Evolutionary conservation across 2,888 invertebrate genomes (phyloP), one percentile per base, ranked within the genome.

Genomic region (Drosophila peninsularis): DNA sequence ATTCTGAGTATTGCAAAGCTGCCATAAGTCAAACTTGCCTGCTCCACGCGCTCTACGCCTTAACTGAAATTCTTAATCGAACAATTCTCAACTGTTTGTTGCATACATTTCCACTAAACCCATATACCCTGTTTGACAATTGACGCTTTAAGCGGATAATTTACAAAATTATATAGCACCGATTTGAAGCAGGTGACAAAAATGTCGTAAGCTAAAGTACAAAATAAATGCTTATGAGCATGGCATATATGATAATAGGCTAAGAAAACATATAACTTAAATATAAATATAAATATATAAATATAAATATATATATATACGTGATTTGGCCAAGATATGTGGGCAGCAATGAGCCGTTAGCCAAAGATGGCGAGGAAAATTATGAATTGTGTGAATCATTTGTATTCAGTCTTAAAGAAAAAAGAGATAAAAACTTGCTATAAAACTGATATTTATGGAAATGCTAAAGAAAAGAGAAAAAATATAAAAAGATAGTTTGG

Each of bases 131-230:
- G 13, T 3, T 17, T 11, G 0, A 6, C 5, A 30, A 17, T 30
- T 6, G 17, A 5, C 17, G 6, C 13, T 13, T 19, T 7, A 13
- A 7, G 30, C 47, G 30, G 64, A 62, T 62, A 62, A 34, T 64
- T 64, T 34, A 50, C 13, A 19, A 64, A 62, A 65, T 64, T 17
- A 47, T 34, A 47, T 39, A 11, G 24, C 37, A 49, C 19, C 39
- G 37, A 64, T 32, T 27, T 17, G n/a, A n/a, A 58, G 32, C 58
- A 32, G 44, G 47, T 36, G 42, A 37, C 36, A 13, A 56, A 11
- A 45, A 32, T 62, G 32, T 32, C 21, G 37, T 17, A 27, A 32
- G 45, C 37, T 39, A 47, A 47, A 21, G 11, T 6, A 37, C 24
- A 61, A 34, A 37, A 47, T 39, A 45, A 47, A 45, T 62, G 32